phyloP scores from a whole-genome alignment of 2,113 vertebrate species.

The Phalacrocorax pelagicus region DNA sequence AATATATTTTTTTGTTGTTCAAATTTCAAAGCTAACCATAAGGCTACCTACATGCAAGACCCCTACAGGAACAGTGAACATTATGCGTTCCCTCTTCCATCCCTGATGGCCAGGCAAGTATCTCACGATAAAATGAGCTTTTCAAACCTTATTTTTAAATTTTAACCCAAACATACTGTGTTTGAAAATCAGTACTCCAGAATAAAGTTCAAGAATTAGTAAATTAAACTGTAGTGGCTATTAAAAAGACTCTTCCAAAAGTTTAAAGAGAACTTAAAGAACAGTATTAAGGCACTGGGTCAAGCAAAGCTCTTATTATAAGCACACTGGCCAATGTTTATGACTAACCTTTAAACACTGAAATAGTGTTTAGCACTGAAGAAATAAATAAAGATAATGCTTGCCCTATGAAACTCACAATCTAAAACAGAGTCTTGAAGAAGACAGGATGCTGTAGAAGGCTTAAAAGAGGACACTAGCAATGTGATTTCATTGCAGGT shows the following conservation, averaged over 20 bases:
- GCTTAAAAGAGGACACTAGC: neutral
- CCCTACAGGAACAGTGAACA: neutral
- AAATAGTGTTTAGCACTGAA: neutral
- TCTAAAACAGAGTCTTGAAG: neutral
- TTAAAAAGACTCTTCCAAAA: neutral
- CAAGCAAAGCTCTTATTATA: neutral
- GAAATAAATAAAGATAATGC: neutral
- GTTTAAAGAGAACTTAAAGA: neutral
- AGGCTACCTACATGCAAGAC: neutral
- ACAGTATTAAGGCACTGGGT: neutral
- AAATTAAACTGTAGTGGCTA: neutral
- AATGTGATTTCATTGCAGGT: neutral
- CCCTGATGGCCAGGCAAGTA: neutral
- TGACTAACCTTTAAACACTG: neutral
- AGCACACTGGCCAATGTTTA: neutral
- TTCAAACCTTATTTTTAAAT: neutral
- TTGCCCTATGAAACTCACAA: neutral
- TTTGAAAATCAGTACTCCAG: neutral
- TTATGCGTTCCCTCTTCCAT: neutral
- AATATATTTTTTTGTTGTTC: neutral
- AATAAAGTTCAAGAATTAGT: neutral
- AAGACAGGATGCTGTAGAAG: neutral
- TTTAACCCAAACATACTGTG: neutral
- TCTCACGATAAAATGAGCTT: neutral
- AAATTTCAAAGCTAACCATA: neutral